Evolutionary conservation across 2,113 vertebrate species (phyloP).

Genomic region (Megaleporinus macrocephalus): DNA sequence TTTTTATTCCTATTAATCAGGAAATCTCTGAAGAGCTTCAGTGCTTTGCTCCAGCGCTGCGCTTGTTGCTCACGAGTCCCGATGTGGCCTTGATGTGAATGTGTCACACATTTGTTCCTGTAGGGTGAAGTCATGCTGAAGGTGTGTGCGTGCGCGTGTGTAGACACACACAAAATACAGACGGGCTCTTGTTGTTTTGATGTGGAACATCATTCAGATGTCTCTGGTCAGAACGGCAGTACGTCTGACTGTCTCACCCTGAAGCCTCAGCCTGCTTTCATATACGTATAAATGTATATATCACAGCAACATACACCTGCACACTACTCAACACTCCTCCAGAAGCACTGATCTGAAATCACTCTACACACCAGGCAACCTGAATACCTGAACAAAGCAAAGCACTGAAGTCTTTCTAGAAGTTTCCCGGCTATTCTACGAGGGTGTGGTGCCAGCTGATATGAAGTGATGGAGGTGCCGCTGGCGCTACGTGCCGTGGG

Average conservation of each 20-base stretch:
- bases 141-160: not conserved
- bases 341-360: no score
- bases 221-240: not conserved
- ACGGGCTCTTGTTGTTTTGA: not conserved
- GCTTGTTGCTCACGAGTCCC: not conserved
- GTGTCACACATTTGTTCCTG: not conserved
- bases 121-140: not conserved
- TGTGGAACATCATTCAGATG: not conserved
- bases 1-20: no score
- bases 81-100: not conserved
- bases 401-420: not conserved
- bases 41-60: not conserved
- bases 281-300: no score
- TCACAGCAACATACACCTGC: no score
- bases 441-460: conserved; percentile 10
- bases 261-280: not conserved
- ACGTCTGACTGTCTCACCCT: not conserved
- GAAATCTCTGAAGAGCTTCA: not conserved
- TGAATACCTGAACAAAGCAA: not conserved
- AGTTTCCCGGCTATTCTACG: not conserved
- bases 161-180: not conserved
- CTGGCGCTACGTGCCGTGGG: not conserved
- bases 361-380: not conserved
- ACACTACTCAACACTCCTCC: not conserved
- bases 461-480: not conserved